These are phyloP conservation scores for Haliaeetus albicilla DNA, from an alignment of 2,797 vertebrate genomes.

Conservation along the genomic window DNA sequence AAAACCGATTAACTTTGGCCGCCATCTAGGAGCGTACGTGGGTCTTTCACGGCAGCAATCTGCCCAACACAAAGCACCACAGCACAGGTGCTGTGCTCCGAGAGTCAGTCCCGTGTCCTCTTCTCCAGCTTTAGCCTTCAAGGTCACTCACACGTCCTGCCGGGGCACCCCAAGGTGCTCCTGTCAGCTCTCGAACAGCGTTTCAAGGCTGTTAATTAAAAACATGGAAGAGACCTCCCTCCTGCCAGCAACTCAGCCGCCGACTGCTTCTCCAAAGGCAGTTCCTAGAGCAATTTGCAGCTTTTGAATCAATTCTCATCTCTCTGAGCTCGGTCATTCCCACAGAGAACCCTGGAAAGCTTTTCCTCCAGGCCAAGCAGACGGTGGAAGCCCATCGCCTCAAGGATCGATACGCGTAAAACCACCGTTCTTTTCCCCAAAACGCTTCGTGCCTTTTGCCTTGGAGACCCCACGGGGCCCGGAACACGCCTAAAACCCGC, in stretches of 20 bases:
- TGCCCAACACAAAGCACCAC: fast-evolving
- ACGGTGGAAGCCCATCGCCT: fast-evolving
- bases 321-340: background rate
- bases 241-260: too few relatives aligned
- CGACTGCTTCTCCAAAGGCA: background rate
- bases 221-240: background rate
- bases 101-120: fast-evolving
- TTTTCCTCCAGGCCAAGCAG: background rate
- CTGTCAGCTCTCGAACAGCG: fast-evolving
- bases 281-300: background rate
- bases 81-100: fast-evolving
- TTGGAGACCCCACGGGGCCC: background rate
- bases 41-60: background rate
- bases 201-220: too few relatives aligned
- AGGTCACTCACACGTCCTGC: background rate
- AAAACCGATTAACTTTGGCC: background rate
- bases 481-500: background rate
- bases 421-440: fast-evolving
- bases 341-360: background rate
- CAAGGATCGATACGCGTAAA: background rate
- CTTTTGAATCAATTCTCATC: background rate
- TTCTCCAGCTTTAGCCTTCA: background rate
- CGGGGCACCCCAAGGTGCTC: fast-evolving
- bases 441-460: background rate
- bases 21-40: fast-evolving